These are phyloP conservation scores for Balaeniceps rex DNA, from an alignment of 2,113 vertebrate species.

Conservation along the genomic window DNA sequence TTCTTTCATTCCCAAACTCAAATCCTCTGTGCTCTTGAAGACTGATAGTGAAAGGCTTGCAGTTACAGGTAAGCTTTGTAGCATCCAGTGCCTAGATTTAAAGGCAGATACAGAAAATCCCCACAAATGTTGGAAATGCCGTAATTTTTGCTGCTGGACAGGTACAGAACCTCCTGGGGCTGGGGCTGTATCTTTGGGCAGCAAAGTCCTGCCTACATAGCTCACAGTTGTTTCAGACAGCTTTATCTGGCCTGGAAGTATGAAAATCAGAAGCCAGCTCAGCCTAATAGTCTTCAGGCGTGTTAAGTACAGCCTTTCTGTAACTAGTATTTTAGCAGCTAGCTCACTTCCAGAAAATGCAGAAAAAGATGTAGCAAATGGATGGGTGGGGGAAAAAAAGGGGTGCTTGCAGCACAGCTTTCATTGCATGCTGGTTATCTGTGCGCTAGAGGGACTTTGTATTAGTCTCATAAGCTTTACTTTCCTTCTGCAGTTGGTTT, in stretches of 20 bases:
- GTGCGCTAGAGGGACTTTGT: not conserved
- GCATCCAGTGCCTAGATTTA: not conserved
- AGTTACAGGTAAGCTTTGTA: not conserved
- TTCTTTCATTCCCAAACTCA: not conserved
- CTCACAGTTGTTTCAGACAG: not conserved
- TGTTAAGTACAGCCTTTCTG: accelerated
- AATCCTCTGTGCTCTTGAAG: not conserved
- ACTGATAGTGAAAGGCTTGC: not conserved
- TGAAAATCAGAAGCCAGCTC: not conserved
- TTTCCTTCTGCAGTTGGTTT: not conserved
- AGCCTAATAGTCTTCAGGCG: not conserved
- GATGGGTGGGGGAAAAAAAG: not conserved
- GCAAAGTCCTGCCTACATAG: accelerated
- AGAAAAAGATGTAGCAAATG: not conserved
- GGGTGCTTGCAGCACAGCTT: not conserved
- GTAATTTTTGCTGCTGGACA: not conserved
- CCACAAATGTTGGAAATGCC: not conserved
- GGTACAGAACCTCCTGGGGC: not conserved
- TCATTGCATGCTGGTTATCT: accelerated
- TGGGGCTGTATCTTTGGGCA: accelerated
- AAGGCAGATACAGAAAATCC: not conserved
- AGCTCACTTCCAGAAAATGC: not conserved
- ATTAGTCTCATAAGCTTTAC: not conserved
- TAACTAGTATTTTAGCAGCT: not conserved
- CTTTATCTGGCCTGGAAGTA: accelerated